A percentile compares a stretch with the other conserved stretches of the same genome.
Evolutionary conservation across 2,888 invertebrate species (phyloP).

Genomic region (Eupithecia inturbata): DNA sequence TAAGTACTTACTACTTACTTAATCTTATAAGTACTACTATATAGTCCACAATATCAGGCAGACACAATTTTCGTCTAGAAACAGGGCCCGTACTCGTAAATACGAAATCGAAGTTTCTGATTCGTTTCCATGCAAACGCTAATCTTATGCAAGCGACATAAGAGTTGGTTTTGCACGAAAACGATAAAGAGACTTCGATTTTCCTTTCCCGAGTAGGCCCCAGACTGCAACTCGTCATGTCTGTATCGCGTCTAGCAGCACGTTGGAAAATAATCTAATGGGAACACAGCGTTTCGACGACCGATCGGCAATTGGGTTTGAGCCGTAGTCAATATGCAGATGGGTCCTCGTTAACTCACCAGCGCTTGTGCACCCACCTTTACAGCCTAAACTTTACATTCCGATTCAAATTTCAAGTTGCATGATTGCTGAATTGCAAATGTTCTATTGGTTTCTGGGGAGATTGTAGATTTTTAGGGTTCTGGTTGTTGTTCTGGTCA

Average conservation of each 20-base stretch:
- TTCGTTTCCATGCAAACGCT: no score
- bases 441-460: background rate
- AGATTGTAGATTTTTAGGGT: conserved; percentile 1
- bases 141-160: no score
- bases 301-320: conserved; percentile 44
- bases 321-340: conserved; percentile 52
- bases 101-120: no score
- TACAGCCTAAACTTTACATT: conserved; percentile 43
- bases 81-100: no score
- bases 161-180: no score
- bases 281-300: conserved; percentile 32
- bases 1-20: no score
- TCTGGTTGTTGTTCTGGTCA: no score
- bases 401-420: conserved; percentile 33
- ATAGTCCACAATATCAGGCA: no score
- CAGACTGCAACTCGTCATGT: background rate
- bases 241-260: background rate
- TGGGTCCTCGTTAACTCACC: conserved; percentile 49
- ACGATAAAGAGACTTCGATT: no score
- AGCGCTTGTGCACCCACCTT: conserved; percentile 42
- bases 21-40: no score
- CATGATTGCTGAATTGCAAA: conserved; percentile 22
- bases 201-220: no score
- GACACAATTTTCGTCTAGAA: background rate
- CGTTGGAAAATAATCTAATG: conserved; percentile 45